A percentile compares a stretch with the other conserved stretches of the same genome.
These are phyloP conservation scores for Sardina pilchardus DNA, from an alignment of 2,113 vertebrate genomes.

Conservation along the genomic window DNA sequence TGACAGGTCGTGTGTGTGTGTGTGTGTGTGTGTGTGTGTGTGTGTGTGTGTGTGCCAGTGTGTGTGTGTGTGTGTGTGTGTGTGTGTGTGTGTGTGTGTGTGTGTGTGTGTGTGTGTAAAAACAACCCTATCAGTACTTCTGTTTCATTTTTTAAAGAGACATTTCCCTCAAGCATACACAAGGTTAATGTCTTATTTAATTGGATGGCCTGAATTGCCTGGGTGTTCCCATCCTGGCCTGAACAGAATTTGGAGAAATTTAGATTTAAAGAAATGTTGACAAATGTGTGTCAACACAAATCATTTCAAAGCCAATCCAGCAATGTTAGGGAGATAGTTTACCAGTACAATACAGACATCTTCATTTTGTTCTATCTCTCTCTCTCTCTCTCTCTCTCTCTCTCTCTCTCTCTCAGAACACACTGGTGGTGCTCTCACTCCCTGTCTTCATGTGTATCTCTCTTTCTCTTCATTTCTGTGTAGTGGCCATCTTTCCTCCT, in stretches of 20 bases:
- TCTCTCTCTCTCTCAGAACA: neutral
- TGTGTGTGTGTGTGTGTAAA: too few species aligned
- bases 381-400: neutral
- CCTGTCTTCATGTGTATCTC: neutral
- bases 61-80: too few species aligned
- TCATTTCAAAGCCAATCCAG: neutral
- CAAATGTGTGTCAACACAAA: neutral
- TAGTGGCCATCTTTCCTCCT: neutral
- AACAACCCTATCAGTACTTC: too few species aligned
- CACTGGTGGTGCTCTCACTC: neutral
- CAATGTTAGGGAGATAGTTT: neutral
- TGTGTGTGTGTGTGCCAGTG: too few species aligned
- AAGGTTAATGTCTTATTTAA: neutral
- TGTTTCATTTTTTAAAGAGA: too few species aligned
- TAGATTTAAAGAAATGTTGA: neutral
- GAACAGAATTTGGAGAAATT: neutral
- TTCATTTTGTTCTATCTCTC: neutral
- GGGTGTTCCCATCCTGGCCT: too few species aligned
- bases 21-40: neutral
- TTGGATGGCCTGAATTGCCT: too few species aligned
- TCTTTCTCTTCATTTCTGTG: neutral
- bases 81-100: too few species aligned
- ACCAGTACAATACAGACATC: neutral
- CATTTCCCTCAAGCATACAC: too few species aligned
- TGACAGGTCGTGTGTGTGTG: neutral